Evolutionary conservation across 2,888 invertebrate genomes (phyloP).

Genomic region (Drosophila paranaensis): DNA sequence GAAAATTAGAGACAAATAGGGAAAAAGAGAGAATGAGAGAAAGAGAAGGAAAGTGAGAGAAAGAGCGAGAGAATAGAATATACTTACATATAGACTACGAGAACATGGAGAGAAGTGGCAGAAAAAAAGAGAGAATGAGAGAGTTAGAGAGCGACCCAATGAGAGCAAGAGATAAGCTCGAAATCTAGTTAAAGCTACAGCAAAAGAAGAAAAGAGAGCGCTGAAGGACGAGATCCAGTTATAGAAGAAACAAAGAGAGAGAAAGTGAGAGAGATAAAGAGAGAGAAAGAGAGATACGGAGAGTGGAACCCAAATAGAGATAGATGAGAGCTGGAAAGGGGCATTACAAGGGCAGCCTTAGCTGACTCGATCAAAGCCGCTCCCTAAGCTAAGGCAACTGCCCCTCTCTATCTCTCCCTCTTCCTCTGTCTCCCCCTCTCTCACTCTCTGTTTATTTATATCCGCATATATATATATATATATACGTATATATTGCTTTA

Average conservation of each 20-base stretch:
- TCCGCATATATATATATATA: neutral
- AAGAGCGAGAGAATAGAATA: neutral
- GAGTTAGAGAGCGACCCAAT: neutral
- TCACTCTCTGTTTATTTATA: neutral
- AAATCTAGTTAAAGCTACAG: no score
- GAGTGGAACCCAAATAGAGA: neutral
- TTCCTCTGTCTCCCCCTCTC: neutral
- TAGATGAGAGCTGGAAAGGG: neutral
- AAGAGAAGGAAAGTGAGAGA: neutral
- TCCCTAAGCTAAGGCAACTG: slow-evolving; percentile 6
- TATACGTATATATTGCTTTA: slow-evolving; percentile 6
- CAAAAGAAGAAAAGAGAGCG: neutral
- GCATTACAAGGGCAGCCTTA: slow-evolving; percentile 1
- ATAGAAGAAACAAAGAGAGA: neutral
- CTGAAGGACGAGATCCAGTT: neutral
- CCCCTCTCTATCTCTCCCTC: no score
- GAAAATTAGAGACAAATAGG: neutral
- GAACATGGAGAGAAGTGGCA: neutral
- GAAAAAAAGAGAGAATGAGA: neutral
- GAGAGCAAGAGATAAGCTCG: neutral
- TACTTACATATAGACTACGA: no score
- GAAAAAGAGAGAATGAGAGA: neutral
- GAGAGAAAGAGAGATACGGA: neutral
- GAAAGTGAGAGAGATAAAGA: neutral
- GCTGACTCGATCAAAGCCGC: slow-evolving; percentile 45